phyloP scores from a whole-genome alignment of 23 tunicate genomes.

The Pegea sp. region DNA sequence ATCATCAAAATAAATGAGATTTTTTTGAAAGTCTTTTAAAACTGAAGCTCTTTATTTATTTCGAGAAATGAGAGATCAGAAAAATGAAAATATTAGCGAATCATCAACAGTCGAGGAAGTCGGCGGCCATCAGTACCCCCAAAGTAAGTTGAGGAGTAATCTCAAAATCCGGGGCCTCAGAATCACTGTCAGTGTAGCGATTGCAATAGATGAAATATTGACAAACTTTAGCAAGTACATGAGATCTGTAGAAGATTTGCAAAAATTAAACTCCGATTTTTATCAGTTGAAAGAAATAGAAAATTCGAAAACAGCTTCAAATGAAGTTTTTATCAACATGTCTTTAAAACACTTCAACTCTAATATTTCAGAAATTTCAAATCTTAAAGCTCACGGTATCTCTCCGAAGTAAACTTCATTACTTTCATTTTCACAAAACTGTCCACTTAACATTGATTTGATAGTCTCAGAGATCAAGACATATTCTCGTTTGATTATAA shows the following conservation, averaged over 20 bases:
- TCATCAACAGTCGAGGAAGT: conserved; percentile 84
- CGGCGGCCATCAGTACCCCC: conserved; percentile 91
- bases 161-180: conserved; percentile 77
- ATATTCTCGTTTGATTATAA: conserved; percentile 69
- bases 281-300: too few species aligned
- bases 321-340: not conserved
- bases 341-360: too few species aligned
- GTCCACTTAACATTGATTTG: conserved; percentile 93
- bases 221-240: conserved; percentile 87
- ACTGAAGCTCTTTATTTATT: too few species aligned
- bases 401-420: conserved; percentile 77
- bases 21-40: too few species aligned
- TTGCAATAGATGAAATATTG: conserved; percentile 90
- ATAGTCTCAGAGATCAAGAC: conserved; percentile 87
- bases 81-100: too few species aligned
- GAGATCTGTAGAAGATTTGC: conserved; percentile 43
- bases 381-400: conserved; percentile 61
- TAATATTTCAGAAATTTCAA: too few species aligned
- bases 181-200: conserved; percentile 73
- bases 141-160: conserved; percentile 88
- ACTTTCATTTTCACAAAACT: conserved; percentile 84
- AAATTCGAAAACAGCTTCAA: too few species aligned
- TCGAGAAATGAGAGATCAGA: too few species aligned
- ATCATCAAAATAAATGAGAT: too few species aligned
- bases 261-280: not conserved